A percentile compares a stretch with the other conserved stretches of the same genome.
Conservation (phyloP, 2,888 invertebrate species). For the Spilarctia lutea region DNA sequence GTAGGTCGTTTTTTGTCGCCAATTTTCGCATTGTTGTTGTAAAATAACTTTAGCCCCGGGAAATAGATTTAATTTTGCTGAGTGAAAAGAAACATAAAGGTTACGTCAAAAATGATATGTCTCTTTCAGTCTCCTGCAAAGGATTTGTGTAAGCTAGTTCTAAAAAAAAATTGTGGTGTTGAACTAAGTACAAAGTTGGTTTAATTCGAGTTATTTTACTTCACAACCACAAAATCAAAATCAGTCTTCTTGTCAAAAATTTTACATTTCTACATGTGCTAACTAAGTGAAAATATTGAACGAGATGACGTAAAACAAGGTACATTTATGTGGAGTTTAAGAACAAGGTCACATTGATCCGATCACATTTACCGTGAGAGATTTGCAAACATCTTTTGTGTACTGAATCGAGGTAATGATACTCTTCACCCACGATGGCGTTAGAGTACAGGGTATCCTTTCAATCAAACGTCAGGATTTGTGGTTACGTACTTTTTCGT, state of each 20-base stretch:
- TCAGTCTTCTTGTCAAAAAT: neutral
- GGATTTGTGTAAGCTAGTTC: constrained; percentile 23
- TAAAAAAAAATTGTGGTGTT: constrained; percentile 8
- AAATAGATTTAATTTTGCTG: constrained; percentile 57
- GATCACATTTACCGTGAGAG: constrained; percentile 70
- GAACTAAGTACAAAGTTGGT: neutral
- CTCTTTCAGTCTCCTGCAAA: constrained; percentile 30
- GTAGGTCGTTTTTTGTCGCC: constrained; percentile 80
- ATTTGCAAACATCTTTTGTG: constrained; percentile 73
- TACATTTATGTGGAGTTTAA: constrained; percentile 41
- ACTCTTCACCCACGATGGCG: constrained; percentile 52
- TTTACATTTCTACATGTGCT: neutral
- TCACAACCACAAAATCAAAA: neutral
- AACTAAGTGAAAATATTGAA: neutral
- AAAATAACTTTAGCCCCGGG: constrained; percentile 66
- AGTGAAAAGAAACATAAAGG: constrained; percentile 46
- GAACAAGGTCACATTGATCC: constrained; percentile 62
- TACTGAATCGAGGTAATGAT: constrained; percentile 57
- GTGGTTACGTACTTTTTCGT: neutral
- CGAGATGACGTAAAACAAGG: neutral
- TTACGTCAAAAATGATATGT: constrained; percentile 37
- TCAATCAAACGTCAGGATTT: constrained; percentile 34
- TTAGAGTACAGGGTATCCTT: constrained; percentile 37
- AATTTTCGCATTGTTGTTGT: constrained; percentile 77
- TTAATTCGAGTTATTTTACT: neutral